Percentiles rank a stretch among this genome's conserved stretches.
phyloP scores from a whole-genome alignment of 2,888 invertebrate species.

The Caenorhabditis doughertyi region DNA sequence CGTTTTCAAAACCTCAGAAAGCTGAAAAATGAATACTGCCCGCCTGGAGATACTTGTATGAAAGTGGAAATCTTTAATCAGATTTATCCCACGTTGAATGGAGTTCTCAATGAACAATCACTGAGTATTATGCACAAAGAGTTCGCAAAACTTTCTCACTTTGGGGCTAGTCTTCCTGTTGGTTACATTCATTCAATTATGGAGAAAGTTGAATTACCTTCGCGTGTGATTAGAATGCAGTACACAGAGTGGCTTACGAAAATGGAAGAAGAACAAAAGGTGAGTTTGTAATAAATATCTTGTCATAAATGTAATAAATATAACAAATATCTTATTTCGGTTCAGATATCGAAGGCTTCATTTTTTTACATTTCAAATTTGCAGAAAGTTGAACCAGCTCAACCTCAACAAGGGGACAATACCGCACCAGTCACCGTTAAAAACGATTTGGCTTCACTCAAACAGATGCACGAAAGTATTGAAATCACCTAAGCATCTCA shows the following conservation, averaged over 20 bases:
- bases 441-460: too few species aligned
- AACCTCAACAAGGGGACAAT: too few species aligned
- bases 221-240: not conserved
- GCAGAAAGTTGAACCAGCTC: too few species aligned
- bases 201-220: not conserved
- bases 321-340: too few species aligned
- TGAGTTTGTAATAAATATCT: too few species aligned
- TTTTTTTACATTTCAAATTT: too few species aligned
- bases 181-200: conserved; percentile 7
- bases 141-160: not conserved
- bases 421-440: too few species aligned
- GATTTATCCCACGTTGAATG: not conserved
- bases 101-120: not conserved
- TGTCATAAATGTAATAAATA: too few species aligned
- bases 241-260: not conserved
- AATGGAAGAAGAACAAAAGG: not conserved
- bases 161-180: not conserved
- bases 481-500: too few species aligned
- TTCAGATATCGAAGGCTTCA: too few species aligned
- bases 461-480: too few species aligned
- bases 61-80: not conserved
- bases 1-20: not conserved
- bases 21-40: not conserved
- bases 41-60: not conserved
- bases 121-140: not conserved